A percentile compares a stretch with the other conserved stretches of the same genome.
These are phyloP conservation scores for Pipistrellus pipistrellus DNA, from an alignment of 2,797 vertebrate species.

Conservation along the genomic window DNA sequence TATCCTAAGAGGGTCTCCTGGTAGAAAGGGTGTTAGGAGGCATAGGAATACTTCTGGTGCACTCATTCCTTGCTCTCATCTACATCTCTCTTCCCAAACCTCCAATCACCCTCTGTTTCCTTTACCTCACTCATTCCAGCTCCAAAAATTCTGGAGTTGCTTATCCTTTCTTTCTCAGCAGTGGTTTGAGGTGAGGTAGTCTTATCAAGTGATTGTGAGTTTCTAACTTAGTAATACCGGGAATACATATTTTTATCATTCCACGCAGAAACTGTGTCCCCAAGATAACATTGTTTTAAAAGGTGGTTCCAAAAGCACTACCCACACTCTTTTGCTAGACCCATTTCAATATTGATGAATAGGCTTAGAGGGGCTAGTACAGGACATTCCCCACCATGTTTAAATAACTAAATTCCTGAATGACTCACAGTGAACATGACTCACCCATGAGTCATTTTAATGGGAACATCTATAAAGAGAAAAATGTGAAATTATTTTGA, in stretches of 20 bases:
- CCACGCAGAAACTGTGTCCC: not conserved
- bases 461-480: not conserved
- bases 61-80: not conserved
- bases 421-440: not conserved
- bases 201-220: not conserved
- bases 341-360: not conserved
- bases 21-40: not conserved
- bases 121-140: not conserved
- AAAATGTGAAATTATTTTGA: conserved; percentile 37
- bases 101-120: not conserved
- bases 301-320: not conserved
- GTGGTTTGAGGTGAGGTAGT: not conserved
- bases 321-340: not conserved
- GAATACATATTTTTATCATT: not conserved
- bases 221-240: not conserved
- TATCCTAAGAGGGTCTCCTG: not conserved
- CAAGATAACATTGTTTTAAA: not conserved
- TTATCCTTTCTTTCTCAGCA: not conserved
- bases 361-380: rapidly evolving
- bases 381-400: not conserved
- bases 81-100: not conserved
- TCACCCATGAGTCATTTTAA: not conserved
- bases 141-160: not conserved
- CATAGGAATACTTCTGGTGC: not conserved
- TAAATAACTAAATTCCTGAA: not conserved